Evolutionary conservation across 1,140 invertebrate species (phyloP).

Genomic region (Atta colombica): DNA sequence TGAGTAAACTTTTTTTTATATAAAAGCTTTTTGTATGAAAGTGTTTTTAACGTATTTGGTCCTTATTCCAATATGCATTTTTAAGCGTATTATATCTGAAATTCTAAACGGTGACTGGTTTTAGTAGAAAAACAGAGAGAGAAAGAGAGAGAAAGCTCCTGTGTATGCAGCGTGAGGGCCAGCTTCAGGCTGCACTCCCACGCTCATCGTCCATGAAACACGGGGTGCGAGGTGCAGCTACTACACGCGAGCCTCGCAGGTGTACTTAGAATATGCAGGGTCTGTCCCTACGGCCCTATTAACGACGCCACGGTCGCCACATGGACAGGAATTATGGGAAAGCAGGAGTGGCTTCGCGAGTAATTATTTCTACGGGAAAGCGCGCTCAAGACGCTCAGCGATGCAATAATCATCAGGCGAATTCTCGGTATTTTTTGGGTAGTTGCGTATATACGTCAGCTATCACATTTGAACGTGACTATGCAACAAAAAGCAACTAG

Average conservation of each 20-base stretch:
- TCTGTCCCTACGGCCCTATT: conserved; percentile 72
- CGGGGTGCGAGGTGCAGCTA: conserved; percentile 81
- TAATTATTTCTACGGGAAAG: conserved; percentile 51
- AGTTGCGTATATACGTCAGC: too few species aligned
- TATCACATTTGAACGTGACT: background rate
- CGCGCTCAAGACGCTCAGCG: conserved; percentile 6
- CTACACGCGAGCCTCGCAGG: conserved; percentile 71
- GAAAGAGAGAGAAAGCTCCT: conserved; percentile 34
- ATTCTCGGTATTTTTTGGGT: background rate
- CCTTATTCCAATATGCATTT: conserved; percentile 1
- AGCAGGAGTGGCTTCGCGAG: conserved; percentile 46
- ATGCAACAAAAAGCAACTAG: background rate
- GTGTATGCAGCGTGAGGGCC: conserved; percentile 80
- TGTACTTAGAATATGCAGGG: conserved; percentile 72
- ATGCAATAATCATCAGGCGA: background rate
- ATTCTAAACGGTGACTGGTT: conserved; percentile 26
- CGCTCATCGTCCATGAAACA: conserved; percentile 82
- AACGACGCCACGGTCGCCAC: conserved; percentile 64
- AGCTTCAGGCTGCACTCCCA: conserved; percentile 82
- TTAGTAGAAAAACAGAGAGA: background rate
- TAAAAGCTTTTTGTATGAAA: background rate
- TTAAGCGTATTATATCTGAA: conserved; percentile 16
- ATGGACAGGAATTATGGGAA: conserved; percentile 67
- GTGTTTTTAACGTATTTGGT: background rate
- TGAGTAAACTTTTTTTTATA: background rate